phyloP scores from a whole-genome alignment of 2,113 vertebrate genomes.

The Charadrius vociferus region DNA sequence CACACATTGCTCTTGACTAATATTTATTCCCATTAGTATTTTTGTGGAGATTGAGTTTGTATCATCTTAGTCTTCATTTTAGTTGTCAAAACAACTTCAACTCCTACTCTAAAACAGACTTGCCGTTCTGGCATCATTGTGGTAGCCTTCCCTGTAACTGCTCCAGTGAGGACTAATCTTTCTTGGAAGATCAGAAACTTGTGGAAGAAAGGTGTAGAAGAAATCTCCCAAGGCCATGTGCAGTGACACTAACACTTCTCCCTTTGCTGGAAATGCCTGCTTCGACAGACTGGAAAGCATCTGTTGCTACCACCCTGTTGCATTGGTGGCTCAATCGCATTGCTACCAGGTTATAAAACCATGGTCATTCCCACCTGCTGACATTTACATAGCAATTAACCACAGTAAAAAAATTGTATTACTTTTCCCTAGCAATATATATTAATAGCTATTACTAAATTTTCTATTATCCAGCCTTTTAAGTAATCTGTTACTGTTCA shows the following conservation, averaged over 20 bases:
- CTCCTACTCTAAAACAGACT: background rate
- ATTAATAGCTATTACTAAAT: background rate
- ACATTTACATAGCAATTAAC: background rate
- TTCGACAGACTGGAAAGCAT: background rate
- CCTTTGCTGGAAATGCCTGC: background rate
- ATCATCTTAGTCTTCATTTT: background rate
- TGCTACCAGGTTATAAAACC: background rate
- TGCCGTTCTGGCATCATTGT: accelerated
- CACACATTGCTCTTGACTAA: background rate
- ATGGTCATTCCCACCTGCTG: background rate
- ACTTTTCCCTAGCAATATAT: background rate
- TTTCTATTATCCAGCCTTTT: background rate
- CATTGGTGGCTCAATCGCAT: accelerated
- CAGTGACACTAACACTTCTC: background rate
- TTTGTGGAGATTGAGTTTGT: background rate
- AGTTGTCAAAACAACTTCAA: background rate
- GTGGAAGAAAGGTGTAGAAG: background rate
- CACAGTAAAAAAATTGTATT: background rate
- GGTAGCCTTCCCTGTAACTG: background rate
- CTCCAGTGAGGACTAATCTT: background rate
- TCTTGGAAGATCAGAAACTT: background rate
- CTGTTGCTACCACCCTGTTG: background rate
- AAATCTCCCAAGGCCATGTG: background rate
- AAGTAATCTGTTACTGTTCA: background rate
- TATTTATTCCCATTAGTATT: background rate